Conservation (phyloP, 2,888 invertebrate species). For the Spodoptera littoralis region DNA sequence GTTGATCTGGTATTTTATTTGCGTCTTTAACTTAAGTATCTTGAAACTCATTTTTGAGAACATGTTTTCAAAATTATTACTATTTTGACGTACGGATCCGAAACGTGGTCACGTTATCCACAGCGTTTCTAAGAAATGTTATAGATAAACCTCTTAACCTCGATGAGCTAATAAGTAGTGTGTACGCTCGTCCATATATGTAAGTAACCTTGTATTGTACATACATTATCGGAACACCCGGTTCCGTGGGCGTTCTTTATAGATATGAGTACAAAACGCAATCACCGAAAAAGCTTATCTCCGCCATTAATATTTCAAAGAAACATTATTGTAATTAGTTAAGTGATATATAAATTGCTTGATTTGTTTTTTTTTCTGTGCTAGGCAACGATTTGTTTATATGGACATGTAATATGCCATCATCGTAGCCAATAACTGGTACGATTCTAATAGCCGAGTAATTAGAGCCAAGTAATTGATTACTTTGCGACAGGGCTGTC, state of each 20-base stretch:
- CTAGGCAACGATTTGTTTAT: not conserved
- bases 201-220: slow-evolving; percentile 26
- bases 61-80: no score
- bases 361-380: slow-evolving; percentile 1
- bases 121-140: slow-evolving; percentile 6
- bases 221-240: slow-evolving; percentile 5
- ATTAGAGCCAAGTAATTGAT: no score
- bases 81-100: no score
- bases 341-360: slow-evolving; percentile 8
- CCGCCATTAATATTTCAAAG: slow-evolving; percentile 5
- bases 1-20: not conserved
- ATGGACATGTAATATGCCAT: not conserved
- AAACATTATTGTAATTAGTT: slow-evolving; percentile 15
- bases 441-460: not conserved
- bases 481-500: no score
- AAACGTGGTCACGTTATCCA: no score
- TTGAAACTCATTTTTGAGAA: no score
- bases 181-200: slow-evolving; percentile 7
- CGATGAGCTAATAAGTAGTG: slow-evolving; percentile 1
- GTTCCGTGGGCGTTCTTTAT: slow-evolving; percentile 26
- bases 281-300: slow-evolving; percentile 15
- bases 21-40: no score
- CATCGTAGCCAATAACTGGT: not conserved
- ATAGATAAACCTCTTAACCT: slow-evolving; percentile 2
- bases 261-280: slow-evolving; percentile 15